A percentile compares a stretch with the other conserved stretches of the same genome.
These are phyloP conservation scores for Monomorium pharaonis DNA, from an alignment of 1,140 invertebrate genomes.

Conservation along the genomic window DNA sequence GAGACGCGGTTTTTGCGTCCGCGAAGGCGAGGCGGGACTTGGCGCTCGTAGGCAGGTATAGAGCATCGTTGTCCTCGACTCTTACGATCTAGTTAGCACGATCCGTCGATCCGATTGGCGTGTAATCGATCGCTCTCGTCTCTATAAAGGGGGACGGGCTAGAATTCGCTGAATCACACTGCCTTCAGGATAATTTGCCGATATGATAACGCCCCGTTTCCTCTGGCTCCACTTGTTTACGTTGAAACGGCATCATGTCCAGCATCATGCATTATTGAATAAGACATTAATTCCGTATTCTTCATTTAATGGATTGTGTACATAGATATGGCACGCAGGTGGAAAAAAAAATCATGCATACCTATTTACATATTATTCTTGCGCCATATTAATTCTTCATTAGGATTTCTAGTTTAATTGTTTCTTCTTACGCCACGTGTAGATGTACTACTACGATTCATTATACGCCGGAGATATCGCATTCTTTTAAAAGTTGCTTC, in stretches of 20 bases:
- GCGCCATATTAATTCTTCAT: background rate
- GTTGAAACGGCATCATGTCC: background rate
- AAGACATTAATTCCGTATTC: constrained; percentile 62
- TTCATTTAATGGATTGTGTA: constrained; percentile 36
- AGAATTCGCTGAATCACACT: constrained; percentile 69
- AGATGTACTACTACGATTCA: background rate
- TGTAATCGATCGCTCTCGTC: constrained; percentile 67
- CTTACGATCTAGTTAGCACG: constrained; percentile 69
- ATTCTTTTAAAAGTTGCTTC: background rate
- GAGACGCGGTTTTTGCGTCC: constrained; percentile 10
- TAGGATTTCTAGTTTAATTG: background rate
- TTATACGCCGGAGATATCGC: background rate
- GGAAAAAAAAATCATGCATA: background rate
- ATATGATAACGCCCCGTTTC: constrained; percentile 54
- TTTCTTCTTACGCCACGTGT: background rate
- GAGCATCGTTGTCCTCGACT: constrained; percentile 36
- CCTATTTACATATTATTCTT: background rate
- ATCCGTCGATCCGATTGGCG: constrained; percentile 69
- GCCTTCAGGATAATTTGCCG: constrained; percentile 25
- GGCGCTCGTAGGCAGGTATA: constrained; percentile 33
- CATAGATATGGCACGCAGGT: background rate
- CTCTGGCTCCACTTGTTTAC: constrained; percentile 42
- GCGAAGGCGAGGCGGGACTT: constrained; percentile 44
- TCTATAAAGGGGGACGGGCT: constrained; percentile 55
- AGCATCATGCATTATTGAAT: constrained; percentile 65